A percentile compares a stretch with the other conserved stretches of the same genome.
Evolutionary conservation across 2,888 invertebrate species (phyloP).

Genomic region (Germaria angustata): DNA sequence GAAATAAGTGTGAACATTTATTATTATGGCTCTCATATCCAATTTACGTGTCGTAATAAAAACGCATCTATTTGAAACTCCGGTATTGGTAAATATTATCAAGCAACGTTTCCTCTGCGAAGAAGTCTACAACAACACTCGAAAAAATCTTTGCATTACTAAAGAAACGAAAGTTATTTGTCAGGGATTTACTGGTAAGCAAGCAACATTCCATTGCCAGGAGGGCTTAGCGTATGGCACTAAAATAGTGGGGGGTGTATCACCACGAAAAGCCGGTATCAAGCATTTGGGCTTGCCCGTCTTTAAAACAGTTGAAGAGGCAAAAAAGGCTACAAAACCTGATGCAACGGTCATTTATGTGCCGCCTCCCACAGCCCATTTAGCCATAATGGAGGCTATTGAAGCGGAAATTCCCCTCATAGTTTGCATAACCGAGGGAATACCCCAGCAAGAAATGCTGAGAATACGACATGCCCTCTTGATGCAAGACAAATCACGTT

Average conservation of each 20-base stretch:
- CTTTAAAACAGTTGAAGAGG: constrained; percentile 83
- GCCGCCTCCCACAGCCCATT: constrained; percentile 93
- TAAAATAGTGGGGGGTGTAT: constrained; percentile 90
- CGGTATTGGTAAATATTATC: background rate
- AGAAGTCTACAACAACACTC: constrained; percentile 81
- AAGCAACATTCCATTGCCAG: constrained; percentile 94
- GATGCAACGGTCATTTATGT: constrained; percentile 97
- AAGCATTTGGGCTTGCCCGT: constrained; percentile 88
- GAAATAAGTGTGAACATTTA: background rate
- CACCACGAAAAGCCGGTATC: constrained; percentile 89
- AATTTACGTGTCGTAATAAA: background rate
- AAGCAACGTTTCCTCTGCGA: constrained; percentile 36
- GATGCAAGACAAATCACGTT: constrained; percentile 92
- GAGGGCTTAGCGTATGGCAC: constrained; percentile 99
- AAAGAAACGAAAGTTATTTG: constrained; percentile 95
- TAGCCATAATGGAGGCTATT: constrained; percentile 94
- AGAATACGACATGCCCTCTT: constrained; percentile 92
- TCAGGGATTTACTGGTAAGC: constrained; percentile 99
- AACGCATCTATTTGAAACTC: background rate
- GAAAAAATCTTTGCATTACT: constrained; percentile 90
- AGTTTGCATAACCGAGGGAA: constrained; percentile 98
- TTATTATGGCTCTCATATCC: background rate
- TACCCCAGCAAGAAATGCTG: constrained; percentile 99
- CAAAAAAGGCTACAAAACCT: constrained; percentile 90
- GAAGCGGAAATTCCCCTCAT: constrained; percentile 97